These are phyloP conservation scores for Nettapus auritus DNA, from an alignment of 2,113 vertebrate genomes.

Conservation along the genomic window DNA sequence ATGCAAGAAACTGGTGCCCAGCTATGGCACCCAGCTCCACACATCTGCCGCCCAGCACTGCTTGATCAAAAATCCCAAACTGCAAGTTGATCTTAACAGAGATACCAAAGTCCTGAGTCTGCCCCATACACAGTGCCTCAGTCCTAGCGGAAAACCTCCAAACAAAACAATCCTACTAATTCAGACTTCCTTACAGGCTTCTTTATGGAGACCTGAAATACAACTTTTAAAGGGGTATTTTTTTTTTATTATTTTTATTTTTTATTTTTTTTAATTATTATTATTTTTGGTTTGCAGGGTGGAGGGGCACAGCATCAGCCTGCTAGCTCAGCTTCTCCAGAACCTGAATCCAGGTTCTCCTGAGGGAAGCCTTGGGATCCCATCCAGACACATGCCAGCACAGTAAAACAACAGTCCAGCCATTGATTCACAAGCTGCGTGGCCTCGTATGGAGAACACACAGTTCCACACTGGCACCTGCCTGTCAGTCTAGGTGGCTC, in stretches of 20 bases:
- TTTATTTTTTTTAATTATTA: not conserved
- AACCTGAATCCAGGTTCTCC: not conserved
- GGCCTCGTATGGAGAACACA: not conserved
- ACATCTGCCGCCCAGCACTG: not conserved
- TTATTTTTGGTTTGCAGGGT: not conserved
- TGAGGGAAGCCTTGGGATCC: not conserved
- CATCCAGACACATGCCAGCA: accelerated
- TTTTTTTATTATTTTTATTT: too few species aligned
- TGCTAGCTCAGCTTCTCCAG: not conserved
- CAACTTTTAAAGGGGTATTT: not conserved
- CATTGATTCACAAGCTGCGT: accelerated
- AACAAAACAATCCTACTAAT: not conserved
- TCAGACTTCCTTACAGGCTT: not conserved
- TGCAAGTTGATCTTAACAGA: not conserved
- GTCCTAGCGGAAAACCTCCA: not conserved
- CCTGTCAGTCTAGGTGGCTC: not conserved
- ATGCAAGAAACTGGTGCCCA: not conserved
- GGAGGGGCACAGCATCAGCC: not conserved
- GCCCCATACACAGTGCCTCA: not conserved
- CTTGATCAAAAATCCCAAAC: not conserved
- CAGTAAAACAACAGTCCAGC: accelerated
- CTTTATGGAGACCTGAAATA: not conserved
- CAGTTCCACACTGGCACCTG: not conserved
- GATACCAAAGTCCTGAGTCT: not conserved
- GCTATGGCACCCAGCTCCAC: not conserved